phyloP scores from a whole-genome alignment of 2,797 vertebrate species.

The Coilia nasus region DNA sequence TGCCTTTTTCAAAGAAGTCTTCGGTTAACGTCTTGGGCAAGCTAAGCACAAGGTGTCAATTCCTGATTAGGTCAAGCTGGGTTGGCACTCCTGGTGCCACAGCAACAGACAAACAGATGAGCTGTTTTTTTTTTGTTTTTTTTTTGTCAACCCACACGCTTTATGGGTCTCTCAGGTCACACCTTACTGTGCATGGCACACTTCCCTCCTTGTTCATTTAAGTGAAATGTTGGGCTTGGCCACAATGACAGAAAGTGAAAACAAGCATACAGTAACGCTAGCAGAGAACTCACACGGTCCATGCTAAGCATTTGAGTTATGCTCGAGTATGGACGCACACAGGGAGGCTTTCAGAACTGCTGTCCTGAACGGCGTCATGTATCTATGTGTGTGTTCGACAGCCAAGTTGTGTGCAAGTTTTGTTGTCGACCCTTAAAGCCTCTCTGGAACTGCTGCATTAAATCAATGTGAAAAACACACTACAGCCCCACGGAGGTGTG shows the following conservation, averaged over 20 bases:
- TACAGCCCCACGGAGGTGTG: not conserved
- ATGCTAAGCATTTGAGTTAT: constrained; percentile 6
- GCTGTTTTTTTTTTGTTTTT: not conserved
- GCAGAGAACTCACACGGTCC: not conserved
- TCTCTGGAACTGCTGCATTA: constrained; percentile 13
- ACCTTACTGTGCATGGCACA: constrained; percentile 49
- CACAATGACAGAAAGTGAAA: constrained; percentile 39
- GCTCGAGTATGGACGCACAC: not conserved
- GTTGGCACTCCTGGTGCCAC: not conserved
- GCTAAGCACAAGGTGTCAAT: constrained; percentile 66
- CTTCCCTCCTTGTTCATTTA: not conserved
- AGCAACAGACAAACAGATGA: not conserved
- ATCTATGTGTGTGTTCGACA: not conserved
- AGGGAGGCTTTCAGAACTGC: not conserved
- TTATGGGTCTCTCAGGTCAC: constrained; percentile 47
- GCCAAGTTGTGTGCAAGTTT: not conserved
- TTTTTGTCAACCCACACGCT: not conserved
- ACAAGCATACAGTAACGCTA: not conserved
- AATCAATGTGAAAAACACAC: constrained; percentile 25
- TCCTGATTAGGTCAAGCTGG: constrained; percentile 64
- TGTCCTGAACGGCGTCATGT: too few species aligned
- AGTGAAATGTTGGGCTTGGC: not conserved
- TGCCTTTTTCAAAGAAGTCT: constrained; percentile 28
- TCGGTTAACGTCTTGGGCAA: constrained; percentile 53
- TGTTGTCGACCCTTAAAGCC: not conserved